phyloP scores from a whole-genome alignment of 2,113 vertebrate species.

The Oxyura jamaicensis region DNA sequence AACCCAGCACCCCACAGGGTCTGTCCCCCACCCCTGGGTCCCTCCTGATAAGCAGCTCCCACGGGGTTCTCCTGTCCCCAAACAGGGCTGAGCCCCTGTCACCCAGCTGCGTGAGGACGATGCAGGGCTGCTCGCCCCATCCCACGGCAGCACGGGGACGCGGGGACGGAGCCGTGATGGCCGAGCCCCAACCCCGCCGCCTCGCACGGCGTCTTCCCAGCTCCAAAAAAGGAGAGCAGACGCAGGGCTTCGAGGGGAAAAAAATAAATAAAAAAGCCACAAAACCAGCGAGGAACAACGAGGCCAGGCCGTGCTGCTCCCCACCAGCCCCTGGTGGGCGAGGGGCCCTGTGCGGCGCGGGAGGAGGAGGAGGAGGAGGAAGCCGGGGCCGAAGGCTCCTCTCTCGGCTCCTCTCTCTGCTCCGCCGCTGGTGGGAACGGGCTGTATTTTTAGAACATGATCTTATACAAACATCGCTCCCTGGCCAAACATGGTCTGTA shows the following conservation, averaged over 20 bases:
- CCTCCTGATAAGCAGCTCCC: neutral
- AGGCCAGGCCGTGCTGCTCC: rapidly evolving
- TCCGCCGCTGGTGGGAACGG: conserved; percentile 1
- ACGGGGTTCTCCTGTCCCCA: neutral
- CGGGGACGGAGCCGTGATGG: rapidly evolving
- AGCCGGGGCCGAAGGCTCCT: neutral
- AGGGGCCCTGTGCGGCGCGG: neutral
- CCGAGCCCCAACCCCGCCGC: neutral
- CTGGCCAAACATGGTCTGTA: conserved; percentile 65
- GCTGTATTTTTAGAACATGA: conserved; percentile 69
- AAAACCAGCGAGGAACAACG: rapidly evolving
- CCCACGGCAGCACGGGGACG: rapidly evolving
- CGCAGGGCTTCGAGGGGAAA: rapidly evolving
- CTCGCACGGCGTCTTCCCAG: neutral
- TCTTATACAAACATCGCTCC: conserved; percentile 57
- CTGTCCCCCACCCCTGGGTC: rapidly evolving
- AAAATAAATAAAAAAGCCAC: neutral
- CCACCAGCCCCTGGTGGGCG: neutral
- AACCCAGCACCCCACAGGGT: neutral
- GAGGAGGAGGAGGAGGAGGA: neutral
- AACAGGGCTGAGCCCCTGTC: neutral
- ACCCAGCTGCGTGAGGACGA: rapidly evolving
- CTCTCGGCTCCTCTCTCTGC: neutral
- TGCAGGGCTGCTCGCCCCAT: neutral
- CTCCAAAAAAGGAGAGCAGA: conserved; percentile 49